phyloP scores from a whole-genome alignment of 2,888 invertebrate genomes.

The Ochropacha duplaris region DNA sequence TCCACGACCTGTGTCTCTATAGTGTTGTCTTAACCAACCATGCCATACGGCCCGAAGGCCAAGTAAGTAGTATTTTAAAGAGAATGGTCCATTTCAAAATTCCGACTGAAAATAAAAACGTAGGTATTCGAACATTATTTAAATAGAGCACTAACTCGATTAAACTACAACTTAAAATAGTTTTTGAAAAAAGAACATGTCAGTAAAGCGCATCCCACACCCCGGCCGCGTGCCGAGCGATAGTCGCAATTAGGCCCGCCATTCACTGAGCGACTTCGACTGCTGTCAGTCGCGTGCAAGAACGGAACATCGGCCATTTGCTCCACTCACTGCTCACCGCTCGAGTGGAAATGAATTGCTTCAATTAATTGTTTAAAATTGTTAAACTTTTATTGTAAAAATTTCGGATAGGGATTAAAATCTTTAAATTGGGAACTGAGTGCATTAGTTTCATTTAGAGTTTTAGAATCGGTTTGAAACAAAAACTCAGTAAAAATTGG shows the following conservation, averaged over 20 bases:
- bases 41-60: too few species aligned
- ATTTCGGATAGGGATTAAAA: conserved; percentile 4
- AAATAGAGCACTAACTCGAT: neutral
- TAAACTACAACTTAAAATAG: conserved; percentile 7
- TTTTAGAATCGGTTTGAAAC: too few species aligned
- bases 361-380: conserved; percentile 65
- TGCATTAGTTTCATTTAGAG: too few species aligned
- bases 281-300: conserved; percentile 43
- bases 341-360: conserved; percentile 62
- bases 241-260: conserved; percentile 71
- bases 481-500: too few species aligned
- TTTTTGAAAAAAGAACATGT: conserved; percentile 15
- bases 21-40: too few species aligned
- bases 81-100: too few species aligned
- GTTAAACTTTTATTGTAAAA: conserved; percentile 34
- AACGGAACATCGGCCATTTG: conserved; percentile 37
- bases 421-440: too few species aligned
- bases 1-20: too few species aligned
- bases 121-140: neutral
- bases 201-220: conserved; percentile 38
- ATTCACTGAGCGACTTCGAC: conserved; percentile 51
- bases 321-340: conserved; percentile 50
- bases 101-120: too few species aligned
- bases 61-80: too few species aligned
- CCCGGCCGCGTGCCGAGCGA: conserved; percentile 62